phyloP scores from a whole-genome alignment of 35 echinoderm and acorn worm genomes.

The Nesometra sesokonis region DNA sequence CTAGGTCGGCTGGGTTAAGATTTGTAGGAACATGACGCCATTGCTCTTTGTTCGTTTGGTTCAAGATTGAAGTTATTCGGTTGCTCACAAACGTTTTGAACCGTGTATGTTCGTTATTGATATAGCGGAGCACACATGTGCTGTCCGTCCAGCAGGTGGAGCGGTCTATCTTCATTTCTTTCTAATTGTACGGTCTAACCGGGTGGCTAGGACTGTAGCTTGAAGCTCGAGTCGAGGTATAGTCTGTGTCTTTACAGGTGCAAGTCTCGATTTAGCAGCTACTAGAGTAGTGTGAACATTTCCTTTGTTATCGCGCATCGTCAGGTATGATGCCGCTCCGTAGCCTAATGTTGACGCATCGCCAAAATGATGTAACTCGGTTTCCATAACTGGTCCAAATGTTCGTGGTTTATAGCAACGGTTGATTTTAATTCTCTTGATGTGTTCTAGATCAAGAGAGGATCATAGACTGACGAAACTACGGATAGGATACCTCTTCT shows the following conservation, averaged over 20 bases:
- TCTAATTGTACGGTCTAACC: neutral
- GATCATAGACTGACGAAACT: constrained; percentile 32
- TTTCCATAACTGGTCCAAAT: neutral
- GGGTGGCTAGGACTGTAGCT: neutral
- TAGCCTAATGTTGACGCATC: constrained; percentile 48
- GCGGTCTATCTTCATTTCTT: neutral
- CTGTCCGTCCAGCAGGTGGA: neutral
- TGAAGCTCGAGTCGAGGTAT: neutral
- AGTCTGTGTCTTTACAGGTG: neutral
- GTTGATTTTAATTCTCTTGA: neutral
- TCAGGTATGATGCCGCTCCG: constrained; percentile 46
- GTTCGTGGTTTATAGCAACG: constrained; percentile 37
- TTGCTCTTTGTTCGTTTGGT: constrained; percentile 14
- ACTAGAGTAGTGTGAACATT: neutral
- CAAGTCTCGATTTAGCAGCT: neutral
- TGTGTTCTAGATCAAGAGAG: constrained; percentile 35
- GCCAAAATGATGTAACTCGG: neutral
- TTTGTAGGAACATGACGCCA: constrained; percentile 36
- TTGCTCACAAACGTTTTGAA: constrained; percentile 61
- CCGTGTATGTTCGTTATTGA: neutral
- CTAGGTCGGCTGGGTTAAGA: constrained; percentile 48
- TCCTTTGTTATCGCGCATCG: neutral
- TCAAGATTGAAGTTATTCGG: constrained; percentile 37
- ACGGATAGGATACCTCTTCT: constrained; percentile 29
- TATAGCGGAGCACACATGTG: neutral